Base-by-base conservation (phyloP, 2,888 invertebrate genomes). In the Hyposoter dolosus region DNA sequence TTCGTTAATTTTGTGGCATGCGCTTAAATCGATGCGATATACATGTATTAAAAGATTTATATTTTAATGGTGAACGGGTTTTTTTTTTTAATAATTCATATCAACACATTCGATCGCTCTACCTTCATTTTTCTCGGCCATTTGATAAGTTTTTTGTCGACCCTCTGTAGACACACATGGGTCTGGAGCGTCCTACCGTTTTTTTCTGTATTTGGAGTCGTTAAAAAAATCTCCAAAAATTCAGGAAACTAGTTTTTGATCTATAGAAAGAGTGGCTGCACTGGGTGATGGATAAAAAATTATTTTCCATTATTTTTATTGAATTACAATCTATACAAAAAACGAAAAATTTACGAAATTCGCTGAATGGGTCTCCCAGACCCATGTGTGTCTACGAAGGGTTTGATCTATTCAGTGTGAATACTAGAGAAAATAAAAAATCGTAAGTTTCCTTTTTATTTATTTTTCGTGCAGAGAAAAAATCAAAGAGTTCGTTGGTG, bases 51-150 rank as follows among this genome's bases (percentile, higher is more conserved):
- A 86, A 88, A 88, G 84, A 88, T 88, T 87, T 86, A 84, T 86
- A 85, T 87, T 83, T 88, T 78, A 84, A 86, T 85, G 84, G 80
- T 74, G 85, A 83, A 83, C 81, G 81, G 83, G 83, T 78, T 86
- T 84, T 84, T 32, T 32, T 4, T 0, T 4, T 4, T 4, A 40
- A 83, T 86, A 84, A 84, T 86, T 86, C 65, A 84, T 88, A 80
- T 87, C 83, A 83, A 85, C 87, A 86, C 88, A 87, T 85, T 90
- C 88, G 87, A 87, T 89, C 88, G 89, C 90, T 89, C 90, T 90
- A 90, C 89, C 88, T 89, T 89, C 87, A 83, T 88, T 4, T 84
- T 87, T 87, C 80, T 84, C 82, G 80, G 77, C 81, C 85, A 80
- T 83, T 82, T 80, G 78, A 78, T 84, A 82, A 81, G 69, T 87